A percentile compares a stretch with the other conserved stretches of the same genome.
phyloP scores from a whole-genome alignment of 2,113 vertebrate genomes.

The Oreamnos americanus region DNA sequence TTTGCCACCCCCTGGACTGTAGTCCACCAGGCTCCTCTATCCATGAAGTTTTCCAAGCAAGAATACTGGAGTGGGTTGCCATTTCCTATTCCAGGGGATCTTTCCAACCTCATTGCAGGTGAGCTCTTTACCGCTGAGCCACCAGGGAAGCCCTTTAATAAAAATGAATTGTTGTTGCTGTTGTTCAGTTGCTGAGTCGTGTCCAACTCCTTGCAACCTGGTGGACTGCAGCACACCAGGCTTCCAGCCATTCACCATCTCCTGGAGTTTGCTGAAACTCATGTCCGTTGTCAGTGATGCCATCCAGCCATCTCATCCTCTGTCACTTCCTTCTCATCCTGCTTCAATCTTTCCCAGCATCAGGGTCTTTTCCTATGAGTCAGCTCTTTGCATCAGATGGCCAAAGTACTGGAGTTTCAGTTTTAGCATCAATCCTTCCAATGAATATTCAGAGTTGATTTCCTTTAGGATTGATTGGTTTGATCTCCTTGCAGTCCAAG shows the following conservation, averaged over 20 bases:
- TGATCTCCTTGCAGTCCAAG: background rate
- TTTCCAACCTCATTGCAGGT: background rate
- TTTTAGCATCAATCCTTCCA: background rate
- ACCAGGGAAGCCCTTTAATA: background rate
- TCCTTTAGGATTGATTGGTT: background rate
- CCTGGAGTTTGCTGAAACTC: background rate
- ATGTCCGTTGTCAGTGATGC: background rate
- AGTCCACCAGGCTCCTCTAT: background rate
- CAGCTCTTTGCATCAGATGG: background rate
- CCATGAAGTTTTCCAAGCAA: background rate
- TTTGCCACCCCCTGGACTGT: background rate
- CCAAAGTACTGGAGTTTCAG: background rate
- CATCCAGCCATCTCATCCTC: background rate
- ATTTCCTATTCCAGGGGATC: background rate
- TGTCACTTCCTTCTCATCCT: background rate
- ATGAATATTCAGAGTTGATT: background rate
- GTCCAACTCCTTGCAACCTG: background rate
- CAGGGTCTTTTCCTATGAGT: background rate
- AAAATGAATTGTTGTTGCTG: background rate
- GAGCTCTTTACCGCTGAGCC: background rate
- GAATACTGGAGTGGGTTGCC: background rate
- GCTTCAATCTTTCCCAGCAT: background rate
- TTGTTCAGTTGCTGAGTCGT: background rate
- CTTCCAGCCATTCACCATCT: rapidly evolving
- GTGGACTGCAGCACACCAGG: background rate